These are phyloP conservation scores for Psittacula derbiana DNA, from an alignment of 2,797 vertebrate species.

Conservation along the genomic window DNA sequence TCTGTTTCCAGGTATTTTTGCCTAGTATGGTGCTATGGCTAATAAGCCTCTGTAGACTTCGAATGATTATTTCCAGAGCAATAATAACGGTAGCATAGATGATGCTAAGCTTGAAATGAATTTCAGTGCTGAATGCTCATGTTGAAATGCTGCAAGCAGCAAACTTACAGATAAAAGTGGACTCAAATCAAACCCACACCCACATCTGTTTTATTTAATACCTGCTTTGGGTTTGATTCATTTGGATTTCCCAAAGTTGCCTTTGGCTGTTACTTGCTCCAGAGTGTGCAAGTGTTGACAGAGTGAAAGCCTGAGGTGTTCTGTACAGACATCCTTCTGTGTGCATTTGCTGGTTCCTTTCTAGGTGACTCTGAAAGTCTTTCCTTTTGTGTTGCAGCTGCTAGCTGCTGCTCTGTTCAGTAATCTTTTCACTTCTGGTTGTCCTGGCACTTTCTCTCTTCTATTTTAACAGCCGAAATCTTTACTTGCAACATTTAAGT, in stretches of 20 bases:
- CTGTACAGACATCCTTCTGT: not conserved
- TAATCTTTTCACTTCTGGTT: not conserved
- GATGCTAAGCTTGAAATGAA: not conserved
- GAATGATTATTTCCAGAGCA: not conserved
- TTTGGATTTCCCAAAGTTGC: not conserved
- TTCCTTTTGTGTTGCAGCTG: not conserved
- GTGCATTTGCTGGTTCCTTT: not conserved
- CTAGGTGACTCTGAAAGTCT: not conserved
- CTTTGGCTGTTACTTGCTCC: not conserved
- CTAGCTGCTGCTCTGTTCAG: not conserved
- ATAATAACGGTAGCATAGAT: not conserved
- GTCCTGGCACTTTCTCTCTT: not conserved
- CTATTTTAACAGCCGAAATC: not conserved
- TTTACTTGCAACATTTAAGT: not conserved
- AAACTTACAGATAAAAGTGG: not conserved
- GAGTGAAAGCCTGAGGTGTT: not conserved
- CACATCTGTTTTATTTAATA: not conserved
- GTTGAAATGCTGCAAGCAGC: not conserved
- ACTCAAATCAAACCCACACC: not conserved
- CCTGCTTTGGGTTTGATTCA: not conserved
- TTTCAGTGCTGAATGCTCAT: not conserved
- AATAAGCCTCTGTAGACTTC: not conserved
- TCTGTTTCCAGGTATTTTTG: not conserved
- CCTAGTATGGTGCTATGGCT: not conserved
- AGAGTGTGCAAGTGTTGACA: not conserved